Evolutionary conservation across 2,888 invertebrate genomes (phyloP).

Genomic region (Xestia rhomboidea): DNA sequence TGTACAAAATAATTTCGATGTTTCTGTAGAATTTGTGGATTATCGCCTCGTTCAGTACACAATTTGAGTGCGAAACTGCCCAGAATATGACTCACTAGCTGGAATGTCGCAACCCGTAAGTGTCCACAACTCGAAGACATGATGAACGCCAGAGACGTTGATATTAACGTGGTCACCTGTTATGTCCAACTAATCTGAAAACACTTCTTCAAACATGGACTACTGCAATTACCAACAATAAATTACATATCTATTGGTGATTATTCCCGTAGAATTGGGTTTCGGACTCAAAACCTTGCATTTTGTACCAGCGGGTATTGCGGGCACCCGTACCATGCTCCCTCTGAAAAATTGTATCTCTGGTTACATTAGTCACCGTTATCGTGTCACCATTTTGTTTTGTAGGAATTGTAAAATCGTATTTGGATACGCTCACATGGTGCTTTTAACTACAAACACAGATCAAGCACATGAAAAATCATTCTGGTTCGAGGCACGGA

Average conservation of each 20-base stretch:
- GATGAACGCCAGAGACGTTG: not conserved
- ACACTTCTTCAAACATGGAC: not conserved
- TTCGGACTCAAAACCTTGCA: not conserved
- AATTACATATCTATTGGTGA: not conserved
- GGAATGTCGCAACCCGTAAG: not conserved
- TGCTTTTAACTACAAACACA: constrained; percentile 19
- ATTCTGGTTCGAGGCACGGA: not conserved
- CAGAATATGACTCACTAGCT: not conserved
- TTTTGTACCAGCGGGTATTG: not conserved
- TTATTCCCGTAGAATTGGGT: not conserved
- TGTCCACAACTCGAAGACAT: not conserved
- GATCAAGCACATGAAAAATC: constrained; percentile 11
- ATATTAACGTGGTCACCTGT: not conserved
- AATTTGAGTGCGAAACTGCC: not conserved
- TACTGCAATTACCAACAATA: not conserved
- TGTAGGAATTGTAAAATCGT: constrained; percentile 12
- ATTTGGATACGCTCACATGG: not conserved
- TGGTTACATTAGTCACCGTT: constrained; percentile 21
- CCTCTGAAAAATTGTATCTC: constrained; percentile 2
- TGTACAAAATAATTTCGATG: too few relatives aligned
- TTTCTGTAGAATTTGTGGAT: too few relatives aligned
- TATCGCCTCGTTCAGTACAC: not conserved
- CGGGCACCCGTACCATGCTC: not conserved
- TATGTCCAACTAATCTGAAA: not conserved
- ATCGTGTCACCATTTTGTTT: constrained; percentile 33